Percentiles rank a stretch among this genome's conserved stretches.
phyloP scores from a whole-genome alignment of 1,140 invertebrate genomes.

The Macrobrachium nipponense region DNA sequence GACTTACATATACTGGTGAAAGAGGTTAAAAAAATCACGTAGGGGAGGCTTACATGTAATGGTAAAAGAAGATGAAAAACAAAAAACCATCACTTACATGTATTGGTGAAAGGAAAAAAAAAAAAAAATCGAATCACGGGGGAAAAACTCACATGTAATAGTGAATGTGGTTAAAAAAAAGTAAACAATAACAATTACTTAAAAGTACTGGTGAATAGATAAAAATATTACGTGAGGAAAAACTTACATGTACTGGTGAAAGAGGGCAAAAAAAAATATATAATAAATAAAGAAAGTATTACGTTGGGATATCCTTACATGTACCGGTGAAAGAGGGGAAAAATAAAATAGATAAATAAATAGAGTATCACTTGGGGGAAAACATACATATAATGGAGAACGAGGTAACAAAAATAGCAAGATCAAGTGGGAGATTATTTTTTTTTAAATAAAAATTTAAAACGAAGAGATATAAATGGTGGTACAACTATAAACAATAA shows the following conservation, averaged over 20 bases:
- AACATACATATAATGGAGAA: background rate
- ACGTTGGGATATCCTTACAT: no score
- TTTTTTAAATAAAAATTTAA: background rate
- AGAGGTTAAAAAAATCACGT: background rate
- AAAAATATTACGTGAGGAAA: background rate
- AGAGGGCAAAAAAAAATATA: constrained; percentile 16
- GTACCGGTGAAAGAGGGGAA: no score
- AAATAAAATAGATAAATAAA: no score
- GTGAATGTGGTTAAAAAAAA: background rate
- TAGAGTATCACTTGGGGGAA: background rate
- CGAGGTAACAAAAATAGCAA: background rate
- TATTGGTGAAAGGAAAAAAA: background rate
- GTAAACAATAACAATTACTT: no score
- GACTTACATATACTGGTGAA: background rate
- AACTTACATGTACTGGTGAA: constrained; percentile 16
- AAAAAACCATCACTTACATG: no score
- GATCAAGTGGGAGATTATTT: background rate
- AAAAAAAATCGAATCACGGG: background rate
- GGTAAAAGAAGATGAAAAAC: background rate
- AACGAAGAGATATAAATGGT: background rate
- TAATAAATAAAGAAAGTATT: no score
- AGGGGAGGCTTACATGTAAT: background rate
- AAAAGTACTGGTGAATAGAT: background rate
- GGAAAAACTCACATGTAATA: background rate
- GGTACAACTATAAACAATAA: background rate